Conservation (phyloP, 2,797 vertebrate genomes). For the Avahi laniger region DNA sequence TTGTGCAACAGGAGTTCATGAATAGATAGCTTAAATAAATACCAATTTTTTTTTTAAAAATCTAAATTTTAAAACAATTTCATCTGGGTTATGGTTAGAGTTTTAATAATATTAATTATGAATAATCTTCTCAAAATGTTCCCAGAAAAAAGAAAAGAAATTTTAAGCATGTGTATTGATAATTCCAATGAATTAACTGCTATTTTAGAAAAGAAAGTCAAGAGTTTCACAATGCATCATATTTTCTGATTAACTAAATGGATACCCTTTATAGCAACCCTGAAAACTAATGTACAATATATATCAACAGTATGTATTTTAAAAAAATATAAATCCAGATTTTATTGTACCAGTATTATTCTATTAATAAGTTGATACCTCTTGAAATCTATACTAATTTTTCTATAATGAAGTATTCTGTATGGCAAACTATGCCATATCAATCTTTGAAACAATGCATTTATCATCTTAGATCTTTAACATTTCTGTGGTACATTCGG, state of each 20-base stretch:
- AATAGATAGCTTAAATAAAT: slow-evolving; percentile 9
- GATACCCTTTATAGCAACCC: not conserved
- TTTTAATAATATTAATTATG: slow-evolving; percentile 2
- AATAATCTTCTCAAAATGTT: slow-evolving; percentile 59
- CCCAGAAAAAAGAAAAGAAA: slow-evolving; percentile 14
- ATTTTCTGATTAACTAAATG: not conserved
- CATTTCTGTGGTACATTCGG: not conserved
- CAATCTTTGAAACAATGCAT: not conserved
- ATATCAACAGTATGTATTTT: not conserved
- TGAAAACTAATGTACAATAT: not conserved
- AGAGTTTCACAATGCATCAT: slow-evolving; percentile 46
- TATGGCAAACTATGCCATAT: not conserved
- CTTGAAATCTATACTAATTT: not conserved
- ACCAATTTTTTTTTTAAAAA: not conserved
- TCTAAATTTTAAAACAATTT: slow-evolving; percentile 20
- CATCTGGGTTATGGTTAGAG: not conserved
- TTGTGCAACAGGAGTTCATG: slow-evolving; percentile 77
- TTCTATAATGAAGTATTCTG: slow-evolving; percentile 19
- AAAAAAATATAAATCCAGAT: not conserved
- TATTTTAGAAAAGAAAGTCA: slow-evolving; percentile 67
- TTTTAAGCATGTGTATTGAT: slow-evolving; percentile 18
- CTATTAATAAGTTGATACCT: not conserved
- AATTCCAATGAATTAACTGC: not conserved
- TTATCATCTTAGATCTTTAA: not conserved
- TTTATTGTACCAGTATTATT: not conserved